A percentile compares a stretch with the other conserved stretches of the same genome.
phyloP scores from a whole-genome alignment of 2,113 vertebrate genomes.

The Callithrix jacchus region DNA sequence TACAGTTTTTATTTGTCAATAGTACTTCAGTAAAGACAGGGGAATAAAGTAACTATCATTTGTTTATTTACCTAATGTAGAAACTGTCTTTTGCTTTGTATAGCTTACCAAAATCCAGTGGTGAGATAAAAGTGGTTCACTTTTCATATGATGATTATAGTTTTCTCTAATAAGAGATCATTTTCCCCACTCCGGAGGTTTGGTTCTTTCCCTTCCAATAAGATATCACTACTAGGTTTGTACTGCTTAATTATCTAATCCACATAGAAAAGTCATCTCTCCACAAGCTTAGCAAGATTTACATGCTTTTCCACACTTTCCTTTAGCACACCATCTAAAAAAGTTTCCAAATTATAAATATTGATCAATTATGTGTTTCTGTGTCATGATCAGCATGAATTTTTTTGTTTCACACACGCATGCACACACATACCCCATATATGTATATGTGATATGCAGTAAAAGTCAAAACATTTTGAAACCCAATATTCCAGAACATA shows the following conservation, averaged over 20 bases:
- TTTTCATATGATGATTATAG: not conserved
- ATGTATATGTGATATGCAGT: not conserved
- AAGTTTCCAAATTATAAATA: not conserved
- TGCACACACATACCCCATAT: not conserved
- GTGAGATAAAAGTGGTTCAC: not conserved
- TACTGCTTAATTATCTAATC: conserved; percentile 18
- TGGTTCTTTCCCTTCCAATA: not conserved
- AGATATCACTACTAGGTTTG: not conserved
- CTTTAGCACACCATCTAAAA: not conserved
- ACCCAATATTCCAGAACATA: not conserved
- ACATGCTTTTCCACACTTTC: not conserved
- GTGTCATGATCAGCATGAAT: not conserved
- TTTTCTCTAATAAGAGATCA: not conserved
- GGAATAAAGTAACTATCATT: not conserved
- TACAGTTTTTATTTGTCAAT: not conserved
- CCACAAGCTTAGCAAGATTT: not conserved
- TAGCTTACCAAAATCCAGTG: not conserved
- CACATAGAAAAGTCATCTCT: not conserved
- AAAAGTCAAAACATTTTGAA: not conserved
- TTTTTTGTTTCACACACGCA: not conserved
- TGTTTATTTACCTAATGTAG: not conserved
- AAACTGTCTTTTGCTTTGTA: not conserved
- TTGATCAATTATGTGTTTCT: not conserved
- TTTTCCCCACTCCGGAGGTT: not conserved
- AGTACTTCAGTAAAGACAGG: not conserved